phyloP scores from a whole-genome alignment of 2,888 invertebrate species.

The Morpho achilles region DNA sequence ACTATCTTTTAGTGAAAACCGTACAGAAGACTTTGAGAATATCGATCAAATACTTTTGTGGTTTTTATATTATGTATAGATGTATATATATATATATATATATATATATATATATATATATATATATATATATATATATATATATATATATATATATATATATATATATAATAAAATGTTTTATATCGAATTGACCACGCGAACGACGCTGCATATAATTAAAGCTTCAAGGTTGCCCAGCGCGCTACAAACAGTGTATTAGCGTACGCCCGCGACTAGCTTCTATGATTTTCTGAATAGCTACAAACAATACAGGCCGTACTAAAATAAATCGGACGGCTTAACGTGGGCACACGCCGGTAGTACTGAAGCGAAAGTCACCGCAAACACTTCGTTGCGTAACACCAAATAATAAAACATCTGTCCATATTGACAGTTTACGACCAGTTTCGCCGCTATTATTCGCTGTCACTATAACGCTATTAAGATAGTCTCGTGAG shows the following conservation, averaged over 20 bases:
- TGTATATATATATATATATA: too few relatives aligned
- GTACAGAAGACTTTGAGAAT: too few relatives aligned
- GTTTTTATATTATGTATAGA: background rate
- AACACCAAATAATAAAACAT: conserved; percentile 43
- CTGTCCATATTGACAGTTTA: conserved; percentile 37
- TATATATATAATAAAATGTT: too few relatives aligned
- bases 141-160: background rate
- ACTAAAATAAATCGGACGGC: conserved; percentile 59
- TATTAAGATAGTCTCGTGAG: conserved; percentile 50
- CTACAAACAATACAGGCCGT: conserved; percentile 32
- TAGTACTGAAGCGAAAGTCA: conserved; percentile 53
- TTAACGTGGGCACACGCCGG: conserved; percentile 46
- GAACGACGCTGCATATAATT: too few relatives aligned
- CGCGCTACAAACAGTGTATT: conserved; percentile 37
- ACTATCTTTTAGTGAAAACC: too few relatives aligned
- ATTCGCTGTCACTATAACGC: conserved; percentile 51
- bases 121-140: too few relatives aligned
- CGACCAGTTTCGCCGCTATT: conserved; percentile 57
- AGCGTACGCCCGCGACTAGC: conserved; percentile 36
- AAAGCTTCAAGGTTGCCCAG: conserved; percentile 22
- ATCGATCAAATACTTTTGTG: too few relatives aligned
- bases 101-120: too few relatives aligned
- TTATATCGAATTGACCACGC: too few relatives aligned
- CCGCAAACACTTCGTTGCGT: conserved; percentile 45
- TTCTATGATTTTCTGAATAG: conserved; percentile 37